A percentile compares a stretch with the other conserved stretches of the same genome.
These are phyloP conservation scores for Lathamus discolor DNA, from an alignment of 2,113 vertebrate species.

Conservation along the genomic window DNA sequence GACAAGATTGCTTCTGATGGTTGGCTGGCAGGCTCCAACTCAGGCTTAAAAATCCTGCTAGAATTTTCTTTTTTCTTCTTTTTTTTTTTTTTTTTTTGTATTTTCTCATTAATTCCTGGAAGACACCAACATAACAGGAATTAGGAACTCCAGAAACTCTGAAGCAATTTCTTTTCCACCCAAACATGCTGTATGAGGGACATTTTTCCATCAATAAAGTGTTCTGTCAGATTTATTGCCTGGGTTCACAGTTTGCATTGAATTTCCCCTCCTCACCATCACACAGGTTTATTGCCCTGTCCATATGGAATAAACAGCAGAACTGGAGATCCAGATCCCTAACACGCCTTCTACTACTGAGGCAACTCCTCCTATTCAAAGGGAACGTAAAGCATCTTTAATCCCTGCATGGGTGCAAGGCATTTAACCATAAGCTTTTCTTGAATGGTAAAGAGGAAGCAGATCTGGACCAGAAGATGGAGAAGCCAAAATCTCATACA, in stretches of 20 bases:
- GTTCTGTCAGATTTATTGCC: not conserved
- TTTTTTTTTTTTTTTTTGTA: too few species aligned
- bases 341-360: not conserved
- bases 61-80: not conserved
- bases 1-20: not conserved
- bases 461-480: not conserved
- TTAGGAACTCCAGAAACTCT: not conserved
- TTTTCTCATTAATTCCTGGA: not conserved
- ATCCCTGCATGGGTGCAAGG: rapidly evolving
- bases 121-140: not conserved
- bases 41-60: not conserved
- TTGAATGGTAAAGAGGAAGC: not conserved
- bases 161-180: not conserved
- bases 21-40: not conserved
- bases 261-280: not conserved
- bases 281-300: not conserved
- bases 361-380: not conserved
- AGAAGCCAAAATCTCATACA: not conserved
- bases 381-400: not conserved
- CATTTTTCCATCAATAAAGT: not conserved
- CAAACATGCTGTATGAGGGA: not conserved
- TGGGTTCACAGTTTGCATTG: not conserved
- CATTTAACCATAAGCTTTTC: not conserved
- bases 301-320: not conserved
- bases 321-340: not conserved